Base-by-base conservation (phyloP, 2,888 invertebrate species). In the Drosophila cracens region DNA sequence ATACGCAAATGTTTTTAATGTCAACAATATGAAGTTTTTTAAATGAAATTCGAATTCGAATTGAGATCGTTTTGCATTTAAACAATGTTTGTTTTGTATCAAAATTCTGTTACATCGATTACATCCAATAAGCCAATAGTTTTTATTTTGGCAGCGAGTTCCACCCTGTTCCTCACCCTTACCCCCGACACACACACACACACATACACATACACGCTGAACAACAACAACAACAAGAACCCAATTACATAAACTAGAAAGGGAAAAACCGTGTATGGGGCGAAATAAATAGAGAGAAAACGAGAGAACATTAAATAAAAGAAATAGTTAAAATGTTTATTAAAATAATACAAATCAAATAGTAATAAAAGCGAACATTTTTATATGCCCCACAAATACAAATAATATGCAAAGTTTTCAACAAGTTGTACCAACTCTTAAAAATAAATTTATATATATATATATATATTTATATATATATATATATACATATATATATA, bases 71-170 rank as follows among this genome's bases (percentile, higher is more conserved):
- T 76, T 70, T 61, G 58, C 70, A 80, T 77, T 79, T 79, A 64
- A 65, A 64, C 60, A 51, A 52, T 46, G 63, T 68, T 73, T 83
- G 62, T 82, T 82, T 83, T 82, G 87, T 86, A 87, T 86, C 82
- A 86, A 82, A 82, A 82, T 87, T 71, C 54, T 53, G 58, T 70
- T 65, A 34, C 56, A 74, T 58, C 25, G 40, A n/a, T 33, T 18
- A 49, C 21, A 33, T 29, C n/a, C 21, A 52, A 52, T 34, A 68
- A 53, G 60, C 70, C 59, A 69, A 58, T 56, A 59, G 43, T 69
- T 62, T 68, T 11, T 49, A 48, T 69, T 60, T 69, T 64, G 52
- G 48, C 64, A 56, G 40, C 65, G 38, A 72, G 18, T 59, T 27
- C 21, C 21, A 36, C 10, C 5, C 18, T 16, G 11, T 43, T 51